Evolutionary conservation across 64 coral and sea anemone genomes (phyloP).

Genomic region (Pocillopora verrucosa): DNA sequence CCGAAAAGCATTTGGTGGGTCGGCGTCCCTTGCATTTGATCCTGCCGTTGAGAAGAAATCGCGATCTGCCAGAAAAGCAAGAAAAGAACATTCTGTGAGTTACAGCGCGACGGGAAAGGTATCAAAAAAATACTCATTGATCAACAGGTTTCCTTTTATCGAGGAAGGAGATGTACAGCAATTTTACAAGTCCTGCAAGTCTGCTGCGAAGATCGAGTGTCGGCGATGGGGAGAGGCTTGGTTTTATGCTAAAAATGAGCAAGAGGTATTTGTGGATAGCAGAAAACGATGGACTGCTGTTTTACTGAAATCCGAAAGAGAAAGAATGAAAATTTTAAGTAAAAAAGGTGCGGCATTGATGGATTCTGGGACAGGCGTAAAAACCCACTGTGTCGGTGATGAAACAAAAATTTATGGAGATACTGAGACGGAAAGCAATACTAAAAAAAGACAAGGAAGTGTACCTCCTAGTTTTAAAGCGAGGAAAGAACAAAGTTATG

Average conservation of each 20-base stretch:
- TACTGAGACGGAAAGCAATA: background rate
- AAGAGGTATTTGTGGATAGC: constrained; percentile 28
- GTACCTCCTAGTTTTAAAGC: background rate
- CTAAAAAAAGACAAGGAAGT: background rate
- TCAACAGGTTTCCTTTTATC: constrained; percentile 51
- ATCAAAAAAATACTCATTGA: background rate
- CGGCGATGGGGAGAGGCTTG: constrained; percentile 69
- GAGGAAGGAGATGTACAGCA: constrained; percentile 47
- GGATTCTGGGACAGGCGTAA: background rate
- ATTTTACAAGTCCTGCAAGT: constrained; percentile 68
- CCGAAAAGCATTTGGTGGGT: constrained; percentile 57
- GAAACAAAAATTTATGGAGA: background rate
- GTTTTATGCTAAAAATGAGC: constrained; percentile 84
- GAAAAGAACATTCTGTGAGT: background rate
- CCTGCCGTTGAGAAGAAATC: constrained; percentile 51
- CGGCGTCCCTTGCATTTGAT: constrained; percentile 74
- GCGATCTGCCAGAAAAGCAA: constrained; percentile 4
- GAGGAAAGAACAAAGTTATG: background rate
- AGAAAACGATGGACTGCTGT: constrained; percentile 56
- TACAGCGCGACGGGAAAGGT: background rate
- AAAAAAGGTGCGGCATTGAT: constrained; percentile 27
- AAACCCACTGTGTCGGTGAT: background rate
- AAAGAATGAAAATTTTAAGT: constrained; percentile 46
- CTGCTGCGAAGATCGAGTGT: constrained; percentile 51
- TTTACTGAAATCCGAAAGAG: constrained; percentile 61